Base-by-base conservation (phyloP, 1,140 invertebrate genomes). In the Pteromalus puparum region DNA sequence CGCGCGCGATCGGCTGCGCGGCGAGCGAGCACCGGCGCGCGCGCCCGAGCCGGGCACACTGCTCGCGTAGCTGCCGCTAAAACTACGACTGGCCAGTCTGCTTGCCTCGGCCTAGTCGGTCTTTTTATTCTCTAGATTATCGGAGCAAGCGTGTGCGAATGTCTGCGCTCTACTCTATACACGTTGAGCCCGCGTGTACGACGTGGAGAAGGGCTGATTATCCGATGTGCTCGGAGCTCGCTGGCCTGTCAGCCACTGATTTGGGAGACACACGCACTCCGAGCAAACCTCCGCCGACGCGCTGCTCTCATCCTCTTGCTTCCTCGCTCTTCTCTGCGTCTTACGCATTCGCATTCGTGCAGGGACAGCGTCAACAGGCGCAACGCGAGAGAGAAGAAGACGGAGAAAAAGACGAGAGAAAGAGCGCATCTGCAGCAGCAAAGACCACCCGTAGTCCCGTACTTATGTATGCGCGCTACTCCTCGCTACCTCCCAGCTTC, bases 161-260 rank as follows among this genome's bases (percentile, higher is more conserved):
- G 10, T 42, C n/a, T n/a, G 10, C 9, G 10, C 38, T 42, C 38
- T 42, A 42, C n/a, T n/a, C n/a, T n/a, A n/a, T n/a, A n/a, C n/a
- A n/a, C n/a, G n/a, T n/a, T n/a, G n/a, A n/a, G n/a, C n/a, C n/a
- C n/a, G n/a, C n/a, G n/a, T n/a, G n/a, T n/a, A n/a, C n/a, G n/a
- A n/a, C n/a, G n/a, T n/a, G n/a, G n/a, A 61, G 53, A 61, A 61
- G n/a, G 53, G 21, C 53, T 18, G 5, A 42, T 42, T 1, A 61
- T 61, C 28, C 24, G 24, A 70, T 70, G 68, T n/a, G 5, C 26
- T 42, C 13, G 90, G 89, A 92, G 91, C 91, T 92, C 91, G 91
- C 90, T 90, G 89, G 91, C 89, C 88, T 92, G 91, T 92, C 92
- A 93, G 92, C 89, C 90, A 92, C 92, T 93, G 91, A 92, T 89